Evolutionary conservation across 2,888 invertebrate species (phyloP), one percentile per base, ranked within the genome.

Genomic region (Chaetoderma sp.): DNA sequence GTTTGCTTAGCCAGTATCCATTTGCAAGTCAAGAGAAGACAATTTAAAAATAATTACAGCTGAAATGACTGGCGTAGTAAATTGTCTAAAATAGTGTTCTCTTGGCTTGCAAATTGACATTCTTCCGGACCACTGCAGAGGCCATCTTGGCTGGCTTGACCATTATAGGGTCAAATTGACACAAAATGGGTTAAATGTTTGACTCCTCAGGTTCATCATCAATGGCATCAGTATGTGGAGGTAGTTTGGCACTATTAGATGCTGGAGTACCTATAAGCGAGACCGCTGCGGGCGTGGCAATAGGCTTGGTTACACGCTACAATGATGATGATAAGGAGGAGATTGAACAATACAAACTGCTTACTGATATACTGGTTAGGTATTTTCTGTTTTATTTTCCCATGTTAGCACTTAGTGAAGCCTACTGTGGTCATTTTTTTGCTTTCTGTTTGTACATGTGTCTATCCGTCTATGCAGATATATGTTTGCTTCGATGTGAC

Each of bases 141-240:
- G n/a, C n/a, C n/a, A n/a, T n/a, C n/a, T n/a, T n/a, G n/a, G n/a
- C n/a, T n/a, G n/a, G n/a, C n/a, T n/a, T n/a, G n/a, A n/a, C n/a
- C n/a, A n/a, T n/a, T n/a, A n/a, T n/a, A n/a, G n/a, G n/a, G n/a
- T n/a, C n/a, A n/a, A n/a, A n/a, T n/a, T n/a, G n/a, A n/a, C n/a
- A n/a, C n/a, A n/a, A n/a, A n/a, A n/a, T n/a, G n/a, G n/a, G n/a
- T n/a, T n/a, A n/a, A n/a, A n/a, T n/a, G n/a, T n/a, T n/a, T n/a
- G n/a, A n/a, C n/a, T 10, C 64, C 66, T 33, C 86, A 93, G 95
- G 96, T 0, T 98, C 98, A 0, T 98, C 98, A 62, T 98, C 98
- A 0, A 99, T 99, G 99, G 99, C 99, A 21, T 93, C 96, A 21
- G 93, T 98, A 4, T 99, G 98, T 87, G 98, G 93, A 0, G 98